A percentile compares a stretch with the other conserved stretches of the same genome.
Evolutionary conservation across 1,140 invertebrate species (phyloP).

Genomic region (Ceratoteleas bidentatus): DNA sequence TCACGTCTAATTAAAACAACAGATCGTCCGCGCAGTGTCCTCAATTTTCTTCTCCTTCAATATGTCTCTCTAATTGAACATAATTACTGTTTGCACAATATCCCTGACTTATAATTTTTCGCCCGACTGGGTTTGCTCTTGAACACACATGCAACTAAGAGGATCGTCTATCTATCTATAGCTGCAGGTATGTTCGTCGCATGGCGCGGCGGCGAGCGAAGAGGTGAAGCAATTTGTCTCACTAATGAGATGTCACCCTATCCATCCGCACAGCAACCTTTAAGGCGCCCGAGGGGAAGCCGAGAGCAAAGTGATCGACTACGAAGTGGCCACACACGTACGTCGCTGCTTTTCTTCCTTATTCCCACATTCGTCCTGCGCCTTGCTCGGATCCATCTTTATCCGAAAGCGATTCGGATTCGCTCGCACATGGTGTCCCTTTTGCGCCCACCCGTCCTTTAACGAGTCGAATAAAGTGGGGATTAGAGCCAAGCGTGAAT

Average conservation of each 20-base stretch:
- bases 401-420: constrained; percentile 47
- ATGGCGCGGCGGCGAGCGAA: constrained; percentile 62
- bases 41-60: constrained; percentile 32
- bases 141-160: constrained; percentile 48
- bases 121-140: constrained; percentile 44
- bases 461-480: constrained; percentile 46
- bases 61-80: constrained; percentile 48
- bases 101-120: constrained; percentile 61
- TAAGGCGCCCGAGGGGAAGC: constrained; percentile 61
- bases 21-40: neutral
- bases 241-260: constrained; percentile 81
- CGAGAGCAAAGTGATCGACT: constrained; percentile 65
- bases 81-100: constrained; percentile 55
- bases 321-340: constrained; percentile 64
- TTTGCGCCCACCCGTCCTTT: constrained; percentile 24
- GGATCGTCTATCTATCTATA: constrained; percentile 69
- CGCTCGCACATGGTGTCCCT: constrained; percentile 35
- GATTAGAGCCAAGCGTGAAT: constrained; percentile 48
- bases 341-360: constrained; percentile 49
- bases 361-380: constrained; percentile 60
- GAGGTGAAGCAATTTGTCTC: constrained; percentile 82
- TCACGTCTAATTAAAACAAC: constrained; percentile 17
- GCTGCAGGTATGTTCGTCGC: constrained; percentile 61
- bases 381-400: constrained; percentile 52
- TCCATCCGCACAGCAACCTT: constrained; percentile 67